Conservation (phyloP, 2,113 vertebrate species). For the Lophochroa leadbeateri region DNA sequence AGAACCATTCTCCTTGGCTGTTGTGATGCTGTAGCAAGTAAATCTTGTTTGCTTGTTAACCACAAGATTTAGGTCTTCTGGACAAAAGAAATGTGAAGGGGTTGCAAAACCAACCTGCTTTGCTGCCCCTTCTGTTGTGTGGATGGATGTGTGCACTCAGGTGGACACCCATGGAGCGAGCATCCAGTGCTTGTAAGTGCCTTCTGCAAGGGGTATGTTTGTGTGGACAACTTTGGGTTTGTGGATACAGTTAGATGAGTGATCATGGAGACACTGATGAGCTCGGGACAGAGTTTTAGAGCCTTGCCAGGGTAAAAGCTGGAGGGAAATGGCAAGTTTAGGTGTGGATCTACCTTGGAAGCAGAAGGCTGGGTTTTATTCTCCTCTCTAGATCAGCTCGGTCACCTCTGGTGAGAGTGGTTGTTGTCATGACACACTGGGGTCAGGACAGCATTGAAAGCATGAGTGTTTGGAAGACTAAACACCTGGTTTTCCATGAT, state of each 20-base stretch:
- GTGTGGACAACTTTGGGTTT: neutral
- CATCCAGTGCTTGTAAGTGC: neutral
- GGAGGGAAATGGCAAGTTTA: neutral
- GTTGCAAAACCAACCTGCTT: neutral
- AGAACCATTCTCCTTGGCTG: neutral
- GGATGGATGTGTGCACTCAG: neutral
- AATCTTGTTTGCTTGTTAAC: neutral
- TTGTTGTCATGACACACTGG: fast-evolving
- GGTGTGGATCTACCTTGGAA: neutral
- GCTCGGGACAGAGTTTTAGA: neutral
- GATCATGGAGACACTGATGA: neutral
- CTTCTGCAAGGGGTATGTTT: neutral
- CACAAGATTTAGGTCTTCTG: neutral
- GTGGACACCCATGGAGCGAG: fast-evolving
- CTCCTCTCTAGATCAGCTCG: neutral
- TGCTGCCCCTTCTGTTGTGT: neutral
- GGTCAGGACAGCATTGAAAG: neutral
- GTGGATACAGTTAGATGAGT: neutral
- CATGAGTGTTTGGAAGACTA: neutral
- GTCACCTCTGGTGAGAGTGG: neutral
- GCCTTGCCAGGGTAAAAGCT: neutral
- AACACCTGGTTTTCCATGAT: neutral
- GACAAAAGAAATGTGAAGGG: neutral
- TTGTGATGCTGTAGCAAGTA: neutral
- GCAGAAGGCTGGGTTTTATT: neutral